Base-by-base conservation (phyloP, 2,888 invertebrate genomes). In the Abrostola triplasia region DNA sequence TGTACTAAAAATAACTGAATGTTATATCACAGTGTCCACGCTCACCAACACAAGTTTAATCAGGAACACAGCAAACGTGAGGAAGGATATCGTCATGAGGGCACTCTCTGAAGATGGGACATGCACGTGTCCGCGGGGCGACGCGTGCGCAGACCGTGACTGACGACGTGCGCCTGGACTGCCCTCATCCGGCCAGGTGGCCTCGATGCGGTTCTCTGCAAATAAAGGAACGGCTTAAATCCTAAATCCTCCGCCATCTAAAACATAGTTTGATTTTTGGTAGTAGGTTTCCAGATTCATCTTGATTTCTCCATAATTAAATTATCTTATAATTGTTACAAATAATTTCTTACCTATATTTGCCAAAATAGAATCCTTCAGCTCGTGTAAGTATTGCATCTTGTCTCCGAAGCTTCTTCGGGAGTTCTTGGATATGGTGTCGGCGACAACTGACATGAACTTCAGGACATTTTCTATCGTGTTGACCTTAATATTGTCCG, bases 11-110 rank as follows among this genome's bases (percentile, higher is more conserved):
- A 5, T 40, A 40, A 7, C 11, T 8, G 10, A 40, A 24, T 24
- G 10, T 40, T 40, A 10, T 0, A 11, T 10, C 11, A 9, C 11
- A 40, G 9, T 9, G 6, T 2, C 7, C 13, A 9, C 1, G 89
- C 95, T 95, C 95, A 98, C 98, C 95, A 97, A 94, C 41, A 98
- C 97, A 41, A 98, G 92, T 91, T 98, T 97, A 56, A 98, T 97
- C 60, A 98, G 95, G 84, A 97, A 98, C 6, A 98, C 97, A 0
- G 98, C 97, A 88, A 98, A 98, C 0, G 98, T 97, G 9, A 98
- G 94, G 87, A 98, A 98, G 35, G 97, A 97, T 74, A 98, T 97
- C 42, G 97, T 97, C 96, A 98, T 96, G 56, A 98, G 92, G 0
- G 98, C 96, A 51, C 97, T 96, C 90, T 98, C 98, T 5, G 97